These are phyloP conservation scores for Arctocebus calabarensis DNA, from an alignment of 2,797 vertebrate species.

Conservation along the genomic window DNA sequence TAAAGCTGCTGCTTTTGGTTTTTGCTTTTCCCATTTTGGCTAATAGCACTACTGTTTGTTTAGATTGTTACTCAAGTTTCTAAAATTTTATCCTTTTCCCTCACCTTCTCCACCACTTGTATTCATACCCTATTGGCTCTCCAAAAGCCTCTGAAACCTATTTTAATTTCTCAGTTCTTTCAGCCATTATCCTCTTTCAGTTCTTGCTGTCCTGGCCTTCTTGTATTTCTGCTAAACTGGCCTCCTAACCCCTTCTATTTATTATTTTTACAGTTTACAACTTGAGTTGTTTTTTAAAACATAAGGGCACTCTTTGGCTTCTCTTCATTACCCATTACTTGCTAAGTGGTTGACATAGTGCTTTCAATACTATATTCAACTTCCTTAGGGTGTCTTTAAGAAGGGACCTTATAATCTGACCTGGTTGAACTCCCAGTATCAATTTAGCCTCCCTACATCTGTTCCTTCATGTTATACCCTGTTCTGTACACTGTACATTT, in stretches of 20 bases:
- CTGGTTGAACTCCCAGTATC: conserved; percentile 4
- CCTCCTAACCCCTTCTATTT: neutral
- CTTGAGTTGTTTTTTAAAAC: conserved; percentile 48
- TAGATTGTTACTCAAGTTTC: neutral
- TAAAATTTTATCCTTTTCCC: conserved; percentile 23
- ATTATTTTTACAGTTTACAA: conserved; percentile 7
- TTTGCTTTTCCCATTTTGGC: conserved; percentile 8
- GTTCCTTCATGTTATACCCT: neutral
- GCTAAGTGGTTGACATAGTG: neutral
- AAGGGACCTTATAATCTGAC: conserved; percentile 44
- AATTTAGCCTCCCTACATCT: neutral
- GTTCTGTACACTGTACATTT: conserved; percentile 26
- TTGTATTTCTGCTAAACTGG: conserved; percentile 10
- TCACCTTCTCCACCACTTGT: neutral
- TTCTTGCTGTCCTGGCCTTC: conserved; percentile 5
- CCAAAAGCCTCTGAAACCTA: neutral
- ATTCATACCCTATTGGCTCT: conserved; percentile 5
- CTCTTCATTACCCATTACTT: neutral
- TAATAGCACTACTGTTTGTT: neutral
- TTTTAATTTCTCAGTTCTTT: conserved; percentile 56
- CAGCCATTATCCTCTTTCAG: neutral
- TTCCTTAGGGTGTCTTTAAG: conserved; percentile 39
- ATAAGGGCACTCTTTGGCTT: conserved; percentile 4
- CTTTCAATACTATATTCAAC: conserved; percentile 26
- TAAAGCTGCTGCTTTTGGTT: neutral